Evolutionary conservation across 1,140 invertebrate genomes (phyloP), one percentile per base, ranked within the genome.

Genomic region (Oppia nitens): DNA sequence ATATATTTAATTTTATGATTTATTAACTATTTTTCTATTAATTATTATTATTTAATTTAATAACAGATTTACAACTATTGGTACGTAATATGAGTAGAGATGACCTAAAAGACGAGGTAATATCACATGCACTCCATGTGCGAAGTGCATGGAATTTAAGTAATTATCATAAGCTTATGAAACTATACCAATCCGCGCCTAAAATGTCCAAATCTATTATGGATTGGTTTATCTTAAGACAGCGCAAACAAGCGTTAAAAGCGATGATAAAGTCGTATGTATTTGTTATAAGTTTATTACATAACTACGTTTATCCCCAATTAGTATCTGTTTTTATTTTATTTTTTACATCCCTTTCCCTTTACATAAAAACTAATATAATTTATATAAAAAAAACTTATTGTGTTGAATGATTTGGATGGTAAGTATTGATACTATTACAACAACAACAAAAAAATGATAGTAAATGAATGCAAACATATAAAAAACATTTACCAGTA

Each of bases 201-300:
- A 79, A 85, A 69, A 97, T 97, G 93, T 83, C 87, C n/a, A 85
- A 84, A 25, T 94, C 88, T 74, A 78, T 98, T 53, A 87, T 98
- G 73, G 91, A 97, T 73, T 95, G 91, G 91, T 96, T 97, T 78
- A 79, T 90, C 68, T 83, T 90, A 51, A 77, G 92, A 68, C 90
- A 94, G 70, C 77, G 93, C 68, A 94, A 89, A 74, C 73, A 77
- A 65, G 92, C 91, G 64, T 75, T 97, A 65, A 93, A 88, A 75
- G 76, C 77, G 67, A 86, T 97, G 70, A 81, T 97, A 64, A 97
- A 95, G 82, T 82, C 90, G 93, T 98, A 90, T 53, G 62, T 60
- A 47, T 53, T 48, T 56, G 27, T 27, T 24, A 17, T 52, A 21
- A 24, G 32, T 60, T 45, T 48, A 4, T 25, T 12, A 21, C 20